Percentiles rank a stretch among this genome's conserved stretches.
Evolutionary conservation across 1,140 invertebrate species (phyloP).

Genomic region (Hyposmocoma kahamanoa): DNA sequence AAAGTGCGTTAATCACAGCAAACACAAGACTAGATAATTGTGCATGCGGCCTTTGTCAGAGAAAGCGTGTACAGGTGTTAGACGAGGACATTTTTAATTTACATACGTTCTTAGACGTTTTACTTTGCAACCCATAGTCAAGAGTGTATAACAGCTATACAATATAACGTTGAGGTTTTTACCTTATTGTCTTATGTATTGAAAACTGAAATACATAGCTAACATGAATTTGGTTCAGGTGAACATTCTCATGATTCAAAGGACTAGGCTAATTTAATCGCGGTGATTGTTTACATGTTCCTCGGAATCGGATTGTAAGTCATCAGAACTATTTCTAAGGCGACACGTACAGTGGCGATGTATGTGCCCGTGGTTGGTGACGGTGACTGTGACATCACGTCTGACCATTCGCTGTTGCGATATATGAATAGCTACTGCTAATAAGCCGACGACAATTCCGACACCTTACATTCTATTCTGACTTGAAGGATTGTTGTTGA

Average conservation of each 20-base stretch:
- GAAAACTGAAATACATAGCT: background rate
- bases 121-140: no score
- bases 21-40: no score
- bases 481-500: no score
- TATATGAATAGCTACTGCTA: no score
- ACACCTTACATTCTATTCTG: no score
- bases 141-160: no score
- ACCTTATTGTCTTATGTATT: background rate
- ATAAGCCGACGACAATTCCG: no score
- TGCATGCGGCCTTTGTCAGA: conserved; percentile 1
- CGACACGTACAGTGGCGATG: conserved; percentile 21
- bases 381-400: no score
- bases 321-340: conserved; percentile 36
- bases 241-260: background rate
- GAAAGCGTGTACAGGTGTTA: background rate
- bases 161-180: no score
- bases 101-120: background rate
- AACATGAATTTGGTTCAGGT: background rate
- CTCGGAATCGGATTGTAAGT: conserved; percentile 24
- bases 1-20: no score
- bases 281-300: conserved; percentile 30
- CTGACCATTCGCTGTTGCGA: no score
- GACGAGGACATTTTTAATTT: conserved; percentile 2
- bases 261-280: conserved; percentile 4
- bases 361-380: no score